phyloP scores from a whole-genome alignment of 2,888 invertebrate genomes.

The Tetropium fuscum region DNA sequence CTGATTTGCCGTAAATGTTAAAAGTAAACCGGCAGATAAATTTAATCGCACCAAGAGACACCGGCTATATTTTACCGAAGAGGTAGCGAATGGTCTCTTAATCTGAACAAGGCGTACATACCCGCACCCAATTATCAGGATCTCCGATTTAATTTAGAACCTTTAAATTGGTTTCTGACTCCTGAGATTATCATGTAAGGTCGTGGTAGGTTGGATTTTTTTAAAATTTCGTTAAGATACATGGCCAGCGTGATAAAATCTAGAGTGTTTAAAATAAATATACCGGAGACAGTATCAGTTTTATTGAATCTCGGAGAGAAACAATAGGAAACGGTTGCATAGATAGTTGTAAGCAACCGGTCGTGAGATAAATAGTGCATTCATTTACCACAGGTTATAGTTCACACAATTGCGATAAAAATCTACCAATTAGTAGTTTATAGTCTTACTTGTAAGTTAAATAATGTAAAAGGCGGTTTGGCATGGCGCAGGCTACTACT shows the following conservation, averaged over 20 bases:
- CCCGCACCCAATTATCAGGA: slow-evolving; percentile 24
- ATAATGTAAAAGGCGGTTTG: slow-evolving; percentile 48
- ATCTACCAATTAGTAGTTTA: slow-evolving; percentile 64
- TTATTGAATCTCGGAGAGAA: slow-evolving; percentile 45
- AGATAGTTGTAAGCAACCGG: slow-evolving; percentile 49
- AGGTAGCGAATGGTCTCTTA: slow-evolving; percentile 17
- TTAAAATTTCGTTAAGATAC: slow-evolving; percentile 29
- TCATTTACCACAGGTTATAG: slow-evolving; percentile 58
- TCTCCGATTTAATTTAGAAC: slow-evolving; percentile 23
- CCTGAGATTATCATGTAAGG: slow-evolving; percentile 20
- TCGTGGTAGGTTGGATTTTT: slow-evolving; percentile 22
- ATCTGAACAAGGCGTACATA: slow-evolving; percentile 14
- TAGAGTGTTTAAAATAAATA: slow-evolving; percentile 41
- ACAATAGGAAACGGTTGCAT: slow-evolving; percentile 55
- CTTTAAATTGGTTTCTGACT: slow-evolving; percentile 22
- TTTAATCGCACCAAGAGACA: too few relatives aligned
- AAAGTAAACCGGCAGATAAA: too few relatives aligned
- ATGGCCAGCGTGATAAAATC: slow-evolving; percentile 35
- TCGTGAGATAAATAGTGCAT: slow-evolving; percentile 59
- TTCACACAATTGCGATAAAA: slow-evolving; percentile 63
- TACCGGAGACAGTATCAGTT: slow-evolving; percentile 42
- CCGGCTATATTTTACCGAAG: slow-evolving; percentile 7
- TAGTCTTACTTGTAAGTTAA: slow-evolving; percentile 55
- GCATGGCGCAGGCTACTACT: slow-evolving; percentile 35
- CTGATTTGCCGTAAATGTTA: too few relatives aligned